phyloP scores from a whole-genome alignment of 2,797 vertebrate genomes.

The Lithobates sylvaticus region DNA sequence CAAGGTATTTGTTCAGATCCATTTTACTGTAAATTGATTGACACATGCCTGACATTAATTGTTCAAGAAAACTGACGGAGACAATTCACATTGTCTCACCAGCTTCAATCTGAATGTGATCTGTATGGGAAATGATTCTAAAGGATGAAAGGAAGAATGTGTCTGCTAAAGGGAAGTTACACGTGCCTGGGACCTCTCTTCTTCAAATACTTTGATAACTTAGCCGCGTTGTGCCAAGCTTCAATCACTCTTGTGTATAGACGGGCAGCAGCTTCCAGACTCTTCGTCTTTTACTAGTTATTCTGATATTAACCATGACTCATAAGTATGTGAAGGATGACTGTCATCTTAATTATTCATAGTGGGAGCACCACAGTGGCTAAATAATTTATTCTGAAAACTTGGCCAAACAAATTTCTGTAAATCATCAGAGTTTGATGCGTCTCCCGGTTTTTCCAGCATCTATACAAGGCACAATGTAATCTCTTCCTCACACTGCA shows the following conservation, averaged over 20 bases:
- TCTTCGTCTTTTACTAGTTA: neutral
- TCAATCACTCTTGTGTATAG: neutral
- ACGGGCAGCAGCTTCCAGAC: neutral
- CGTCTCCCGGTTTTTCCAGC: constrained; percentile 11
- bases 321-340: constrained; percentile 5
- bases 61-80: no score
- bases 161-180: no score
- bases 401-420: constrained; percentile 10
- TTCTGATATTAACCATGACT: constrained; percentile 44
- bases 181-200: no score
- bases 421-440: constrained; percentile 20
- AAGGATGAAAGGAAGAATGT: no score
- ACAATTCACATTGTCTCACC: no score
- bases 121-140: no score
- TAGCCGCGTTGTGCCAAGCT: no score
- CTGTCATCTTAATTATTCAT: constrained; percentile 35
- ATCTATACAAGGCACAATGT: constrained; percentile 22
- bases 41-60: no score
- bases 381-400: constrained; percentile 50
- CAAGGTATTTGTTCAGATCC: no score
- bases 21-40: no score
- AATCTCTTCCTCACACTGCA: constrained; percentile 34
- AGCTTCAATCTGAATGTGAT: no score
- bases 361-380: neutral
- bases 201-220: no score